Percentiles rank a stretch among this genome's conserved stretches.
These are phyloP conservation scores for Drosophila nebulosa DNA, from an alignment of 1,140 invertebrate species.

Conservation along the genomic window DNA sequence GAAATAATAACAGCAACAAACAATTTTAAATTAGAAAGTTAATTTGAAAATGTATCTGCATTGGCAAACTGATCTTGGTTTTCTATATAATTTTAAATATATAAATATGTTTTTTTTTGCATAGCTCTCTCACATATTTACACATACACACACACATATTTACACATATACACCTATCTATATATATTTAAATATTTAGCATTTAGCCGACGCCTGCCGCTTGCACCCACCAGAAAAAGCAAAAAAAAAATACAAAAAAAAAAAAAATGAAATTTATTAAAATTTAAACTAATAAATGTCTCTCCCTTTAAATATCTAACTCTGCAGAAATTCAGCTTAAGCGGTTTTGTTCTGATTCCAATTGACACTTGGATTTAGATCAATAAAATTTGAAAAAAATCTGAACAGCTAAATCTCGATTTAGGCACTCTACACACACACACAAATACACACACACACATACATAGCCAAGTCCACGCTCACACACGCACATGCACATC, in stretches of 20 bases:
- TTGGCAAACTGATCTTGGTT: conserved; percentile 44
- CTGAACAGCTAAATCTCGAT: not conserved
- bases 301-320: not conserved
- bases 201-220: conserved; percentile 44
- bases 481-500: conserved; percentile 26
- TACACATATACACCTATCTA: conserved; percentile 18
- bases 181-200: conserved; percentile 11
- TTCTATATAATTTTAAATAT: not conserved
- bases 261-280: not conserved
- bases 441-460: conserved; percentile 23
- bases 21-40: conserved; percentile 22
- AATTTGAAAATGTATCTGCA: conserved; percentile 33
- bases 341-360: not conserved
- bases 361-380: not conserved
- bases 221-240: conserved; percentile 35
- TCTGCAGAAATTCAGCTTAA: conserved; percentile 7
- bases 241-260: conserved; percentile 9
- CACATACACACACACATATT: conserved; percentile 7
- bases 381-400: not conserved
- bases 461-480: conserved; percentile 21
- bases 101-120: conserved; percentile 49
- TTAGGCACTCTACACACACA: conserved; percentile 1
- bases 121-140: conserved; percentile 52
- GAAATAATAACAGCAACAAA: conserved; percentile 44
- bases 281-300: not conserved